Conservation (phyloP, 2,888 invertebrate genomes). For the Callosobruchus maculatus region DNA sequence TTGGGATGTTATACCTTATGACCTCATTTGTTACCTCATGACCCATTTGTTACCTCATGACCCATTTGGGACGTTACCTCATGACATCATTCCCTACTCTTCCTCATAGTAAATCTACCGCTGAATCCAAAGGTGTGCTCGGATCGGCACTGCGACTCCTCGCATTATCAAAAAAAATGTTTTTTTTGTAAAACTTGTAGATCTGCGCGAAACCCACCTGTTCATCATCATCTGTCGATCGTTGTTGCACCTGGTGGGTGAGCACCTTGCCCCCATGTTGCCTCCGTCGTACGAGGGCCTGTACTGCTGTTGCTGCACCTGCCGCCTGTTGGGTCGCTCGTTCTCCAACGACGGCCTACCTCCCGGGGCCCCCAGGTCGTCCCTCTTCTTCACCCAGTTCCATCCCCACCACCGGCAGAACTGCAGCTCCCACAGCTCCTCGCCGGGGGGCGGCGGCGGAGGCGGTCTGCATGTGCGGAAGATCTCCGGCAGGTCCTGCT, state of each 20-base stretch:
- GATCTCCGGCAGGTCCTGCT: background rate
- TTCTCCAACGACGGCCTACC: background rate
- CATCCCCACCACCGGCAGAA: constrained; percentile 35
- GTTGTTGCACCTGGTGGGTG: background rate
- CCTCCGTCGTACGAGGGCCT: background rate
- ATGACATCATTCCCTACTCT: too few relatives aligned
- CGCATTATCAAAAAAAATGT: too few relatives aligned
- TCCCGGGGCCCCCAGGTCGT: background rate
- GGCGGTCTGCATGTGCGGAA: constrained; percentile 7
- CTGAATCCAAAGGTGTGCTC: too few relatives aligned
- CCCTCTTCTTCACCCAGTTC: constrained; percentile 30
- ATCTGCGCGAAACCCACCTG: too few relatives aligned
- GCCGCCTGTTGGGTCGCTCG: background rate
- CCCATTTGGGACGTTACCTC: too few relatives aligned
- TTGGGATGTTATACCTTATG: too few relatives aligned
- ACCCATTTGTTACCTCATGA: too few relatives aligned
- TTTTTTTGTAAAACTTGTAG: too few relatives aligned
- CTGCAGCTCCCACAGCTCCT: constrained; percentile 29
- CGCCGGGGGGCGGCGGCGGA: constrained; percentile 26
- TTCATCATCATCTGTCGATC: background rate
- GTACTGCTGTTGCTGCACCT: background rate
- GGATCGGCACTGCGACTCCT: too few relatives aligned
- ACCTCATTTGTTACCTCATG: too few relatives aligned
- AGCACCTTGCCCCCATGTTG: background rate
- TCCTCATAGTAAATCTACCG: too few relatives aligned